Conservation (phyloP, 1,140 invertebrate genomes). For the Bicyclus anynana region DNA sequence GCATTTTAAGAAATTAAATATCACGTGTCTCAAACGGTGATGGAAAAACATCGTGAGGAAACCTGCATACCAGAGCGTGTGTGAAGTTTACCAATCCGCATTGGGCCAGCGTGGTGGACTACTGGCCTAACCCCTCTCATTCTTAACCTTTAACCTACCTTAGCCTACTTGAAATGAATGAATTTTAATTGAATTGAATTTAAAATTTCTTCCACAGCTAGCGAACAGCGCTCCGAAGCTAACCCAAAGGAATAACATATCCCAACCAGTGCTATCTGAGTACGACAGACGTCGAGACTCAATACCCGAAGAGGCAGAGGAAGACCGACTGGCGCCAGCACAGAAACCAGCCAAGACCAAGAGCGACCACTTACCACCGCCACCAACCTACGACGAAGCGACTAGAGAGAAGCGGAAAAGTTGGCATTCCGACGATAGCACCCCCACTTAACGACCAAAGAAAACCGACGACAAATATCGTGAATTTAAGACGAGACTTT, state of each 20-base stretch:
- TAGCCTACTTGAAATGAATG: too few relatives aligned
- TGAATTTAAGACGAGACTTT: too few relatives aligned
- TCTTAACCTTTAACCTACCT: too few relatives aligned
- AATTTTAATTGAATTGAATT: too few relatives aligned
- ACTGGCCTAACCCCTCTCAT: too few relatives aligned
- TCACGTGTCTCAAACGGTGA: too few relatives aligned
- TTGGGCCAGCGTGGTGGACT: too few relatives aligned
- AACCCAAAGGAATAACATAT: conserved; percentile 79
- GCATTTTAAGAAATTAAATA: too few relatives aligned
- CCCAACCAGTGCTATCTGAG: conserved; percentile 76
- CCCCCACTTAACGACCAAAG: conserved; percentile 51
- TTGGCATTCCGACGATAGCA: conserved; percentile 76
- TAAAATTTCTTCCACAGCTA: conserved; percentile 51
- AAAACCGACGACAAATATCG: not conserved
- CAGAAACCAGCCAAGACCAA: conserved; percentile 51
- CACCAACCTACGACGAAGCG: conserved; percentile 59
- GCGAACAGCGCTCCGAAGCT: conserved; percentile 80
- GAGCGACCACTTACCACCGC: conserved; percentile 52
- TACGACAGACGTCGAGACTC: conserved; percentile 71
- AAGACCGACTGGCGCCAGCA: conserved; percentile 56
- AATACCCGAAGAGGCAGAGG: conserved; percentile 74
- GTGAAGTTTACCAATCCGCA: too few relatives aligned
- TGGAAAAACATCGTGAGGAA: too few relatives aligned
- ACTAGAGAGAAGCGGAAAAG: conserved; percentile 67
- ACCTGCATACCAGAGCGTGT: too few relatives aligned